These are phyloP conservation scores for Nomada ferruginata DNA, from an alignment of 2,888 invertebrate species.

Conservation along the genomic window DNA sequence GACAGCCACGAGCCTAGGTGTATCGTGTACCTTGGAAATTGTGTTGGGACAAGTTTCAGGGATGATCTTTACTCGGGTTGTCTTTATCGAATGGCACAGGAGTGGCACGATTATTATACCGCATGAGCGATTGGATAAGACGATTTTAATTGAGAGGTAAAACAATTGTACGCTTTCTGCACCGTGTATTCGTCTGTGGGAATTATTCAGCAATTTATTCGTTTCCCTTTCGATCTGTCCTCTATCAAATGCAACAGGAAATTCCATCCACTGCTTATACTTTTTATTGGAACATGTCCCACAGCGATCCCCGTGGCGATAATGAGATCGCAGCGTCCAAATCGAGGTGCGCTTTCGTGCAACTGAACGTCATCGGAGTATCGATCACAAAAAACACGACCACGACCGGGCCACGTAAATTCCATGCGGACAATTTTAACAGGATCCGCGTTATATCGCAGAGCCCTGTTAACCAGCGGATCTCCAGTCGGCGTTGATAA, in stretches of 20 bases:
- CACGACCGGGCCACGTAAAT: not conserved
- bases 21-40: conserved; percentile 25
- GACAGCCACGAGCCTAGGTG: not conserved
- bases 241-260: too few species aligned
- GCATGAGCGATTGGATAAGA: too few species aligned
- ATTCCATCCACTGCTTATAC: too few species aligned
- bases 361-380: not conserved
- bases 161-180: too few species aligned
- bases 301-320: too few species aligned
- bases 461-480: conserved; percentile 58
- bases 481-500: conserved; percentile 69
- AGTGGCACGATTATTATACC: too few species aligned
- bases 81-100: not conserved
- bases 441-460: conserved; percentile 46
- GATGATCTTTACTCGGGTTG: not conserved
- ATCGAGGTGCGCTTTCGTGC: not conserved
- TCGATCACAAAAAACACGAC: not conserved
- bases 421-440: conserved; percentile 53
- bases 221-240: too few species aligned
- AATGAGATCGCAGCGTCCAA: not conserved
- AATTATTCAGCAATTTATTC: too few species aligned
- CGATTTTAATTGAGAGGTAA: too few species aligned
- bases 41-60: not conserved
- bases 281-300: too few species aligned
- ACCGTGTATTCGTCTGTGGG: too few species aligned